Base-by-base conservation (phyloP, 2,797 vertebrate species). In the Parotocinclus haroldoi region DNA sequence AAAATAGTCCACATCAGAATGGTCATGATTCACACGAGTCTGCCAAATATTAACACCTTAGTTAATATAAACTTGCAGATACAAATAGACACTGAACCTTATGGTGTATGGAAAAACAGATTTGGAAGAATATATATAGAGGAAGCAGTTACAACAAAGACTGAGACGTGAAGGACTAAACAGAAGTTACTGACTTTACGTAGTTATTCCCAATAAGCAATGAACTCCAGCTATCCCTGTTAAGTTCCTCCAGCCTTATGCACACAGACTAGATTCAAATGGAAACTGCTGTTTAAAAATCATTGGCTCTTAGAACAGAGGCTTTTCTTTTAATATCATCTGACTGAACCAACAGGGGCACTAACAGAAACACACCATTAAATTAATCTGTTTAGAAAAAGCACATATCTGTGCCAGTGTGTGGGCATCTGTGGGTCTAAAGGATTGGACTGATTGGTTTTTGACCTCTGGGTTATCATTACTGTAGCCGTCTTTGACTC, bases 371-470 rank as follows among this genome's bases (percentile, higher is more conserved):
- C 27, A 27, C 27, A 27, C n/a, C n/a, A 9, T 40, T 48, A 11
- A 14, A 49, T 62, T 55, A 55, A 17, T 14, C 36, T 5, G 45
- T 44, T 52, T 12, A 51, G 52, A 10, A 58, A 50, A 52, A 39
- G 27, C 27, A 27, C 27, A 27, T 27, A 27, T 27, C 27, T 27
- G 36, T 49, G 60, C 60, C 55, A 63, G 63, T 67, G 66, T 66
- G 63, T 71, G 75, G 71, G 66, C 53, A 58, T 59, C 57, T 46
- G 63, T 59, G 70, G 63, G 46, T 68, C 60, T 74, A 73, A 75
- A 66, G 66, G 68, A 46, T 27, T 36, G 60, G 40, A n/a, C n/a
- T n/a, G 46, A 50, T 13, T 65, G 36, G 17, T 36, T 65, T 58
- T 38, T 66, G 42, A 56, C 55, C 48, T 65, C 61, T 17, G 27